phyloP scores from a whole-genome alignment of 2,113 vertebrate species.

The Rissa tridactyla region DNA sequence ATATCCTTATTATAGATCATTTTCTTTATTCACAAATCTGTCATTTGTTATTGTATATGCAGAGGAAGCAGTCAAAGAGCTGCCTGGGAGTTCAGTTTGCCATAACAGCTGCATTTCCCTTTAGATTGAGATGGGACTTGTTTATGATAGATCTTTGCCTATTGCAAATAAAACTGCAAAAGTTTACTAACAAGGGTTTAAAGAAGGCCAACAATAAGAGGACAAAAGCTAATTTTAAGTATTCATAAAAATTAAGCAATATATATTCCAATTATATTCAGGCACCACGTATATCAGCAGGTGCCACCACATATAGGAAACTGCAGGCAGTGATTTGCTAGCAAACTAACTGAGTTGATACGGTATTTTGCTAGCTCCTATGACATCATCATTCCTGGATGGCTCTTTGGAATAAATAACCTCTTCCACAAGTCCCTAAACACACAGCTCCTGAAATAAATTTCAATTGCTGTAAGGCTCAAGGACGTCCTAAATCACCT shows the following conservation, averaged over 20 bases:
- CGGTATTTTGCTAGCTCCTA: background rate
- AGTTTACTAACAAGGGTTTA: background rate
- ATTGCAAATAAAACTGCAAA: background rate
- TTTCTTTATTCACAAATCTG: background rate
- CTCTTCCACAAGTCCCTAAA: conserved; percentile 57
- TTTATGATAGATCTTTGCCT: background rate
- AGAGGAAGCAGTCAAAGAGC: background rate
- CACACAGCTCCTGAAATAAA: conserved; percentile 43
- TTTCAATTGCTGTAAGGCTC: conserved; percentile 40
- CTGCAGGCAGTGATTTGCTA: conserved; percentile 26
- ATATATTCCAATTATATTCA: background rate
- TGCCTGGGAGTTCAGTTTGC: background rate
- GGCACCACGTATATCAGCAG: conserved; percentile 37
- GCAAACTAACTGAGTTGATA: background rate
- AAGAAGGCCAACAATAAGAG: background rate
- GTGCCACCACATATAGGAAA: background rate
- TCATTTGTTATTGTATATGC: background rate
- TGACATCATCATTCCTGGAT: conserved; percentile 48
- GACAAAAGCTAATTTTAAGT: background rate
- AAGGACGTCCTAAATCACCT: conserved; percentile 57
- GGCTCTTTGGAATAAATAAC: conserved; percentile 60
- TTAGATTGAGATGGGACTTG: background rate
- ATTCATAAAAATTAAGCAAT: conserved; percentile 9
- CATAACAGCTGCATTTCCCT: background rate
- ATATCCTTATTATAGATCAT: background rate